Conservation (phyloP, 2,888 invertebrate genomes). For the Sericinus montela region DNA sequence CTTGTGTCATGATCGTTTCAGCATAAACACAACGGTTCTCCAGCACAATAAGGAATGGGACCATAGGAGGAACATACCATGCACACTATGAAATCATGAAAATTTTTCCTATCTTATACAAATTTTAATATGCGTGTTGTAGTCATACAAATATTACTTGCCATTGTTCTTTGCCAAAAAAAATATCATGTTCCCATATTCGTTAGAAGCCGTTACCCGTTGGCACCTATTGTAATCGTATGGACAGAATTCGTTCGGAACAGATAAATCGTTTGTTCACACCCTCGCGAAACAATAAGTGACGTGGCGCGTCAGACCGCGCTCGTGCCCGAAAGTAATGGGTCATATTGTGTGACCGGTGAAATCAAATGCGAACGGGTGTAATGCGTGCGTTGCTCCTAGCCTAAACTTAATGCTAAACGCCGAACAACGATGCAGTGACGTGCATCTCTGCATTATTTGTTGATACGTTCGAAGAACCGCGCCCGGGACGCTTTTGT, state of each 20-base stretch:
- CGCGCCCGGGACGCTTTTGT: conserved; percentile 32
- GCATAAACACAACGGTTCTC: too few relatives aligned
- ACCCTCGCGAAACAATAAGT: conserved; percentile 18
- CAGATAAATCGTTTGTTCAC: conserved; percentile 22
- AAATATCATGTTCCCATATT: conserved; percentile 3
- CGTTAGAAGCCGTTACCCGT: neutral
- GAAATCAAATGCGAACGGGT: conserved; percentile 21
- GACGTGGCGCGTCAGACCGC: conserved; percentile 5
- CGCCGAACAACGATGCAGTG: conserved; percentile 27
- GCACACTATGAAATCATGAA: too few relatives aligned
- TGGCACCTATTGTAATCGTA: conserved; percentile 6
- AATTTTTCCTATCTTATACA: too few relatives aligned
- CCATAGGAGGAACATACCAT: too few relatives aligned
- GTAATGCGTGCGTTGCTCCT: conserved; percentile 34
- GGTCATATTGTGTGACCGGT: conserved; percentile 6
- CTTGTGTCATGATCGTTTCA: too few relatives aligned
- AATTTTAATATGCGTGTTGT: neutral
- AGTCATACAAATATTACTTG: neutral
- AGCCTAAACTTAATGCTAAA: conserved; percentile 33
- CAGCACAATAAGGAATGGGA: too few relatives aligned
- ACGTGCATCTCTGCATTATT: conserved; percentile 49
- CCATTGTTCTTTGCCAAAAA: conserved; percentile 2
- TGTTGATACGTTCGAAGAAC: conserved; percentile 46
- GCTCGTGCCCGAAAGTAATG: conserved; percentile 13
- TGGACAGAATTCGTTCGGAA: conserved; percentile 2